Base-by-base conservation (phyloP, 2,797 vertebrate species). In the Mormyrus hasselquistii region DNA sequence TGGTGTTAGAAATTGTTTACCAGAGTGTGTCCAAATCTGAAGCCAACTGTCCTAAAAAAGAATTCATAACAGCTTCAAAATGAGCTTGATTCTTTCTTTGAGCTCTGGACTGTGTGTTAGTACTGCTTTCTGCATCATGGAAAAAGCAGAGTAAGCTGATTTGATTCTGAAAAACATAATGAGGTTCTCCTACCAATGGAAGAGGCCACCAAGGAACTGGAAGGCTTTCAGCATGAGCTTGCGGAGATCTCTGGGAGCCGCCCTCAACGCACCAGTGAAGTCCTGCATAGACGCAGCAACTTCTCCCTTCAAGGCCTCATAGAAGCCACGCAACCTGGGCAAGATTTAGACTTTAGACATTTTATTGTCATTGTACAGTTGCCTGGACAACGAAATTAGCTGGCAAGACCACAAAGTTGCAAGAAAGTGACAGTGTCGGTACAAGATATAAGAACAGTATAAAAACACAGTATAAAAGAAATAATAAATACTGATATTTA, bases 31-130 rank as follows among this genome's bases (percentile, higher is more conserved):
- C 93, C 92, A 92, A 92, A 94, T 94, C 92, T 93, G 94, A 93
- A 88, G 95, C 91, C 89, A 92, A 94, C 95, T 95, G 95, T 96
- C 95, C 95, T 96, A 96, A 96, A 96, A 96, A 95, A 95, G 95
- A 95, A 95, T 96, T 95, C 95, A 96, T 95, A 95, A 96, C 95
- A 93, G 95, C 95, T 94, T 96, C 94, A 93, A 96, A 94, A 94
- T 96, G 95, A 91, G 95, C 94, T 92, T 93, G 95, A 93, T 94
- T 95, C 95, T 95, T 94, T 96, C 95, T 65, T 65, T 65, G 59
- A 65, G 59, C 59, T 65, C 22, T 69, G 25, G 65, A 16, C 10
- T 14, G 65, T 2, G 12, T 69, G 65, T 69, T 34, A 34, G 65
- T 34, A 34, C 65, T 34, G 65, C 4, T 69, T 34, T 34, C 5